Conservation (phyloP, 2,113 vertebrate species). For the Rhynchopsitta pachyrhyncha region DNA sequence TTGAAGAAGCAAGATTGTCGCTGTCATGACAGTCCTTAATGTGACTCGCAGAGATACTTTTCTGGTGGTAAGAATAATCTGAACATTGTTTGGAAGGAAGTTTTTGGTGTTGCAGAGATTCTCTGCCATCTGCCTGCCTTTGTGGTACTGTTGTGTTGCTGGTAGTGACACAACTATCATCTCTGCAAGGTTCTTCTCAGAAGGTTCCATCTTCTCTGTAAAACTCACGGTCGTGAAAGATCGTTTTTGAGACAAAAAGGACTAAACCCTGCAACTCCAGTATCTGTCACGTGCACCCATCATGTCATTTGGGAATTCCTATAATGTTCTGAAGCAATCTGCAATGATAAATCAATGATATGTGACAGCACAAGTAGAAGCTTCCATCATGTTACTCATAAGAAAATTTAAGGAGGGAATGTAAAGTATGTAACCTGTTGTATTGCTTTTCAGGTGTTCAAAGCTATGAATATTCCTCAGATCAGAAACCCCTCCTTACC, state of each 20-base stretch:
- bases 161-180: neutral
- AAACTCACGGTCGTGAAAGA: neutral
- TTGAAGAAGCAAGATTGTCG: neutral
- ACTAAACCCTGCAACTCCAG: neutral
- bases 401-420: neutral
- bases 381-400: neutral
- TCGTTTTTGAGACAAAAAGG: neutral
- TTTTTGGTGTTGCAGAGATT: neutral
- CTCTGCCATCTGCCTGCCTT: neutral
- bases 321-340: neutral
- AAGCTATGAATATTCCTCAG: constrained; percentile 85
- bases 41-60: neutral
- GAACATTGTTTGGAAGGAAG: neutral
- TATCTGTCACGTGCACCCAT: neutral
- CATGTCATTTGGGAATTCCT: neutral
- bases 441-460: constrained; percentile 79
- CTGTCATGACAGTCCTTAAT: neutral
- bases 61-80: neutral
- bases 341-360: neutral
- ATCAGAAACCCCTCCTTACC: constrained; percentile 78
- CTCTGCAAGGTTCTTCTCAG: neutral
- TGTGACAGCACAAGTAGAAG: neutral
- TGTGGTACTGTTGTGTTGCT: neutral
- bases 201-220: neutral
- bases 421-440: neutral